phyloP scores from a whole-genome alignment of 2,113 vertebrate genomes.

The Calypte anna region DNA sequence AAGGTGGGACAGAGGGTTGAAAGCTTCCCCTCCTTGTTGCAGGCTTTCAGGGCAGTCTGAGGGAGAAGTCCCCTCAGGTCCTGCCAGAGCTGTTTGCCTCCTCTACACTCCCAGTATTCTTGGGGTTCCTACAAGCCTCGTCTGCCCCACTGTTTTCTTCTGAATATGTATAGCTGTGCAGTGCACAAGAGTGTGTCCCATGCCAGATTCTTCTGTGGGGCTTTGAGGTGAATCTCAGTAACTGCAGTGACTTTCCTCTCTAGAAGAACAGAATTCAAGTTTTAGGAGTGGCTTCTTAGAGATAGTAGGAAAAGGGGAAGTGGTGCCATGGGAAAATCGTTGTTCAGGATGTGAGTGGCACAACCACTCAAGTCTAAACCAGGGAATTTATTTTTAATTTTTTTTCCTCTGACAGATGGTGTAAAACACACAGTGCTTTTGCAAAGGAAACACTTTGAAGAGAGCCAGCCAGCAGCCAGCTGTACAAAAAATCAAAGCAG shows the following conservation, averaged over 20 bases:
- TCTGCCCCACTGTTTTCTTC: background rate
- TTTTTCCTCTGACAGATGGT: constrained; percentile 46
- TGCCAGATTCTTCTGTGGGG: background rate
- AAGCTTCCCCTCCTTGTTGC: background rate
- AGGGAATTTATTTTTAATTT: background rate
- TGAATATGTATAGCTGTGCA: background rate
- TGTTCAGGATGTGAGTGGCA: background rate
- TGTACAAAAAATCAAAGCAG: background rate
- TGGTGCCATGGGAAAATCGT: background rate
- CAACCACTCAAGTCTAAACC: background rate
- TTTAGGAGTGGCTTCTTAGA: background rate
- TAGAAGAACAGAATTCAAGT: background rate
- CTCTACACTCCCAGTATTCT: background rate
- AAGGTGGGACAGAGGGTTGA: background rate
- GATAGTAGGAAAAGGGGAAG: background rate
- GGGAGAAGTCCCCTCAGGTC: no score
- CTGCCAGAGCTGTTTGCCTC: background rate
- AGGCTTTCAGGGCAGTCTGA: background rate
- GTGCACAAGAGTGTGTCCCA: background rate
- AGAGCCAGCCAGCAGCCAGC: constrained; percentile 12
- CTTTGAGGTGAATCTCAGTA: background rate
- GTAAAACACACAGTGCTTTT: constrained; percentile 66
- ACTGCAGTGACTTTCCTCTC: background rate
- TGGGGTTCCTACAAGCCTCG: background rate
- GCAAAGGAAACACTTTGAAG: constrained; percentile 66